A percentile compares a stretch with the other conserved stretches of the same genome.
phyloP scores from a whole-genome alignment of 2,797 vertebrate species.

The Muscicapa comitata region DNA sequence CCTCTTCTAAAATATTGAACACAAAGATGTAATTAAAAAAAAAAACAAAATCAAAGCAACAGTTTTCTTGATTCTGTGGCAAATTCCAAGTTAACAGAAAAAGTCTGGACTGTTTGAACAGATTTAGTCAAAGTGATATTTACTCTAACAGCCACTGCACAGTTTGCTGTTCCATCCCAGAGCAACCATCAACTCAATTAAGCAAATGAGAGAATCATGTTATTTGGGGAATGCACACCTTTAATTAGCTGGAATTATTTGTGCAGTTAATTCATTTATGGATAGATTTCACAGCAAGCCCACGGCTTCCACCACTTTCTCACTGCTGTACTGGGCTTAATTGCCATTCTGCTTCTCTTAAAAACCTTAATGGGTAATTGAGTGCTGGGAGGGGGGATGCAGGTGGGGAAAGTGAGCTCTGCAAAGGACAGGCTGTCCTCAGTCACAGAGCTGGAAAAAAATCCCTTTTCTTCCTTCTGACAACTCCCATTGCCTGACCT shows the following conservation, averaged over 20 bases:
- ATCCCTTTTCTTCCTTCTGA: neutral
- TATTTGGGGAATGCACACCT: constrained; percentile 34
- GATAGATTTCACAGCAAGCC: constrained; percentile 48
- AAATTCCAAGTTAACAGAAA: neutral
- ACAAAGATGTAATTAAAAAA: neutral
- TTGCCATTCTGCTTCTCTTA: constrained; percentile 40
- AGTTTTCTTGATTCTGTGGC: neutral
- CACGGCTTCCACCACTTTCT: neutral
- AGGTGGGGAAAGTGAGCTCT: neutral
- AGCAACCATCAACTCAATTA: constrained; percentile 34
- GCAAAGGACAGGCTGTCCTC: neutral
- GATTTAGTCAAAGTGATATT: neutral
- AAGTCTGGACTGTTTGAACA: neutral
- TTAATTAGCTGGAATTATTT: constrained; percentile 60
- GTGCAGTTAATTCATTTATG: constrained; percentile 48
- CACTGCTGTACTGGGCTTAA: neutral
- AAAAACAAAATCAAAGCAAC: fast-evolving
- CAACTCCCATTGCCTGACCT: neutral
- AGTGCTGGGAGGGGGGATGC: neutral
- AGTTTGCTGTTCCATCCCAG: neutral
- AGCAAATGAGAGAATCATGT: neutral
- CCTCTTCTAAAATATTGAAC: neutral
- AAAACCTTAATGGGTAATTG: constrained; percentile 1
- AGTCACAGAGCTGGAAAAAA: neutral
- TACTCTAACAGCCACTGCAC: neutral